Base-by-base conservation (phyloP, 2,113 vertebrate genomes). In the Neopipo cinnamomea region DNA sequence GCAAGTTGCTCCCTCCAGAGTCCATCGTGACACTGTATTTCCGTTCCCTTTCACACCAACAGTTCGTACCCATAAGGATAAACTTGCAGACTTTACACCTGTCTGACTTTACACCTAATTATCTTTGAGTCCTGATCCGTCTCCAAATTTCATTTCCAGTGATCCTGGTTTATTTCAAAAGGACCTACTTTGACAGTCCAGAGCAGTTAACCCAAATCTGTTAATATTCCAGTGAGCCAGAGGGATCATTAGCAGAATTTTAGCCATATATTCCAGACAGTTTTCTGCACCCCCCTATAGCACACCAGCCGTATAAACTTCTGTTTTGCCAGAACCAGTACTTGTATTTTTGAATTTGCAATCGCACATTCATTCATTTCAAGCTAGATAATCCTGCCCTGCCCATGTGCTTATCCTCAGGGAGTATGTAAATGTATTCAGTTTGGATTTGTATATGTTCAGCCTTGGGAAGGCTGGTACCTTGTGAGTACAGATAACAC, bases 51-150 rank as follows among this genome's bases (percentile, higher is more conserved):
- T 80, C 65, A 86, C 52, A 65, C 27, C 24, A 59, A 33, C 75
- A 46, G 12, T 21, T 19, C 0, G 0, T 25, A 42, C 12, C 63
- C 1, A 0, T 44, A 24, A 74, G 44, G 55, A 35, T 39, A 71
- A 71, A 55, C 39, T 5, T 59, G 35, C 53, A 80, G 67, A n/a
- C 23, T 81, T 63, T 47, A 42, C n/a, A n/a, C n/a, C n/a, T 50
- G 52, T 55, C 30, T 59, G 50, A 50, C 66, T 77, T 89, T 25
- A 24, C 11, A 16, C 59, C 77, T 65, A 5, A 19, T 62, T 70
- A n/a, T 56, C 47, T 88, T 65, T 79, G 46, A 56, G 65, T 65
- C 35, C 39, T 75, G 58, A 39, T 25, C 12, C 27, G 4, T 39
- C 59, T 76, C 46, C 39, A 50, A 6, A n/a, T 91, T 77, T 63